These are phyloP conservation scores for Temnopleurus reevesii DNA, from an alignment of 53 echinoderm and acorn worm genomes.

Conservation along the genomic window DNA sequence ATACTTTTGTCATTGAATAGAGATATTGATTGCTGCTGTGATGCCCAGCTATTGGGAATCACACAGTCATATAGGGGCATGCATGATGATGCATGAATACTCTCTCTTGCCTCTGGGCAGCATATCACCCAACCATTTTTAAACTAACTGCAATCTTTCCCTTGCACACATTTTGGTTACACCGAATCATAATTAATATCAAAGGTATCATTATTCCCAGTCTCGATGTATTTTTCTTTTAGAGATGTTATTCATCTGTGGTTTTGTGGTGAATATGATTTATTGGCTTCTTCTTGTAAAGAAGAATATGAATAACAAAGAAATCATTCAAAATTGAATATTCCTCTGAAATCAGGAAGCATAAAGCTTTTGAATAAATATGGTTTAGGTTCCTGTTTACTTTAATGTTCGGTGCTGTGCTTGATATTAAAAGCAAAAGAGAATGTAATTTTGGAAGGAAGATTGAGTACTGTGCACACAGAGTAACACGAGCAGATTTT, in stretches of 20 bases:
- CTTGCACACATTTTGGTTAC: slow-evolving; percentile 6
- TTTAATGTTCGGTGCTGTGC: too few species aligned
- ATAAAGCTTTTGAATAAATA: too few species aligned
- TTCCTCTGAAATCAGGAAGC: too few species aligned
- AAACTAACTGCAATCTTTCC: slow-evolving; percentile 11
- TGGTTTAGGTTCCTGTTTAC: too few species aligned
- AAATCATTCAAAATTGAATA: background rate
- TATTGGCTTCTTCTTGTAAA: background rate
- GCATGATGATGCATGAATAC: slow-evolving; percentile 20
- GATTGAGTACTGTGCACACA: too few species aligned
- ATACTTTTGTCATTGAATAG: slow-evolving; percentile 17
- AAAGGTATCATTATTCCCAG: background rate
- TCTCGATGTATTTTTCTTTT: background rate
- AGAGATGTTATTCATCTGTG: background rate
- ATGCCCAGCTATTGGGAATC: slow-evolving; percentile 4
- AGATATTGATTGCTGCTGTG: slow-evolving; percentile 7
- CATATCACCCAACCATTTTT: background rate
- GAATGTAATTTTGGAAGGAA: too few species aligned
- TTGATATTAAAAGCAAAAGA: too few species aligned
- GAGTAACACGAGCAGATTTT: background rate
- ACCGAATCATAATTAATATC: background rate
- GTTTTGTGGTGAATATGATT: background rate
- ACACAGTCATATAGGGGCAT: background rate
- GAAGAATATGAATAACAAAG: background rate
- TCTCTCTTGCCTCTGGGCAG: background rate